Evolutionary conservation across 2,888 invertebrate species (phyloP), one percentile per base, ranked within the genome.

Genomic region (Caenorhabditis zanzibari): DNA sequence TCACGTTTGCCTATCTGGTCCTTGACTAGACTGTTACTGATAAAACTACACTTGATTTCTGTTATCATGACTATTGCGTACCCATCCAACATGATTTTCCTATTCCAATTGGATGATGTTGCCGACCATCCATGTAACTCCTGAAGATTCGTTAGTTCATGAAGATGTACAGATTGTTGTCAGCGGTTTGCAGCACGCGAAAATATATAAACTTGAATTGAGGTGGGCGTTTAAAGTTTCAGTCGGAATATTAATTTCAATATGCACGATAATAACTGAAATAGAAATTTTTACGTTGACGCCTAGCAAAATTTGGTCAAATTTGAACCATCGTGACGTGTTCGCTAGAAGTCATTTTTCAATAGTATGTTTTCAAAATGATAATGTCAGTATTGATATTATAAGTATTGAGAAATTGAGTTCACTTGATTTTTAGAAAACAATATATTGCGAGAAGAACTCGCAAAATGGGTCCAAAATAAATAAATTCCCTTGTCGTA

Each of bases 91-190:
- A 14, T 54, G 14, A 9, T 54, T 5, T 54, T 6, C 10, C 5
- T n/a, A 19, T 41, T 41, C 1, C 35, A 38, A n/a, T 24, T 22
- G 12, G 26, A 14, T 26, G 2, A 58, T 71, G 56, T 28, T 14
- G 0, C 28, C 71, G 0, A 14, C 12, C 22, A 76, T 76, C 12
- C 9, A 14, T 2, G n/a, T 80, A 2, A 5, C 0, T 10, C 81
- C 73, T n/a, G 41, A 38, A n/a, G 54, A 26, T 54, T 79, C 83
- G 9, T n/a, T 83, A 41, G 56, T 83, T 12, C 80, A 83, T 54
- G 79, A 83, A 59, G 56, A 58, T 26, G 64, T 83, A 2, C 7
- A n/a, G 1, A 83, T 83, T 6, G 28, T 47, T 7, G 38, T 75
- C 0, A 44, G 49, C 0, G 35, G 24, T 3, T 54, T 83, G 19